These are phyloP conservation scores for Clitarchus hookeri DNA, from an alignment of 2,888 invertebrate genomes.

Conservation along the genomic window DNA sequence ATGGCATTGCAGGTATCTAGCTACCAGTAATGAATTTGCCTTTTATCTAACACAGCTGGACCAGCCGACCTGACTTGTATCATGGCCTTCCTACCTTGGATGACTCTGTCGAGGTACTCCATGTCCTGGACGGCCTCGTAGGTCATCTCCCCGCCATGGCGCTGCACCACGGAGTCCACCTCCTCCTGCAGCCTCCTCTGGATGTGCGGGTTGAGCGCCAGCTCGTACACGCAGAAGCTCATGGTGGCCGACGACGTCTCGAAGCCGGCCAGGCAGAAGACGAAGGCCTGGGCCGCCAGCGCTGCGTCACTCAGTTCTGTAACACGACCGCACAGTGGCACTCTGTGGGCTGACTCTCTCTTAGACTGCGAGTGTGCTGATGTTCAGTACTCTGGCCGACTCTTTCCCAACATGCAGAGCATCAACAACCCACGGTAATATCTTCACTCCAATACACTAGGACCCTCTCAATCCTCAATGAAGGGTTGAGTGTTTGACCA, in stretches of 20 bases:
- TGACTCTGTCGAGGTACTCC: slow-evolving; percentile 18
- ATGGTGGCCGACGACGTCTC: slow-evolving; percentile 18
- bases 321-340: neutral
- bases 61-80: too few species aligned
- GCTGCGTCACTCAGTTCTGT: neutral
- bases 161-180: neutral
- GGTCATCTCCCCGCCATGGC: neutral
- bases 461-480: too few species aligned
- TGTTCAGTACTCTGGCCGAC: too few species aligned
- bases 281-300: slow-evolving; percentile 25
- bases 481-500: too few species aligned
- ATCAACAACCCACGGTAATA: too few species aligned
- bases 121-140: slow-evolving; percentile 24
- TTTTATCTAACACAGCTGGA: too few species aligned
- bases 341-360: too few species aligned
- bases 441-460: too few species aligned
- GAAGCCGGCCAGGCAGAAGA: slow-evolving; percentile 19
- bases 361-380: too few species aligned
- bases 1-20: too few species aligned
- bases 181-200: neutral
- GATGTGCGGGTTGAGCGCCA: slow-evolving; percentile 11
- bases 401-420: too few species aligned
- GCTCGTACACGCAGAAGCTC: slow-evolving; percentile 24
- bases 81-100: neutral
- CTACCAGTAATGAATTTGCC: too few species aligned